These are phyloP conservation scores for Propithecus perrieri DNA, from an alignment of 2,797 vertebrate genomes.

Conservation along the genomic window DNA sequence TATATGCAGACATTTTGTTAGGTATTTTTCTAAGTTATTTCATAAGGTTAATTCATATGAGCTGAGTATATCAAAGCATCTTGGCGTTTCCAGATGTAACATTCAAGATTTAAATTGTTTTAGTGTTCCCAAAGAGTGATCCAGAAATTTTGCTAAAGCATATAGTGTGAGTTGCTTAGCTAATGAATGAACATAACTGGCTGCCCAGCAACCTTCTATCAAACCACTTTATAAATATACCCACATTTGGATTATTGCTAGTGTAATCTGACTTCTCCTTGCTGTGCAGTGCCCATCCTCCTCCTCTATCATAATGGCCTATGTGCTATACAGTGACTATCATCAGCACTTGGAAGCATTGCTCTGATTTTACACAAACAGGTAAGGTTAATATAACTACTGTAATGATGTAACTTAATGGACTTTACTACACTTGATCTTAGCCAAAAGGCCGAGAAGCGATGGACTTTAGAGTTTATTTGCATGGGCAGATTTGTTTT, in stretches of 20 bases:
- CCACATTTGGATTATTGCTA: not conserved
- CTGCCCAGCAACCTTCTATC: not conserved
- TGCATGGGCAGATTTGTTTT: constrained; percentile 46
- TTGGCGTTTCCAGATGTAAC: not conserved
- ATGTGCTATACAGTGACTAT: not conserved
- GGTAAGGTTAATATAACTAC: not conserved
- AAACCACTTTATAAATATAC: not conserved
- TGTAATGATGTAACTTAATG: constrained; percentile 6
- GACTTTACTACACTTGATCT: not conserved
- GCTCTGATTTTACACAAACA: constrained; percentile 21
- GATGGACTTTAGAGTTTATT: constrained; percentile 47
- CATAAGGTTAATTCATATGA: not conserved
- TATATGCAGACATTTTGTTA: not conserved
- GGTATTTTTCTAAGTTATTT: constrained; percentile 42
- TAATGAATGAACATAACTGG: not conserved
- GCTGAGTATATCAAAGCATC: not conserved
- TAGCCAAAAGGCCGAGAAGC: too few species aligned
- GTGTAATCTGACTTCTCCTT: not conserved
- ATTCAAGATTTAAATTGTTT: constrained; percentile 21
- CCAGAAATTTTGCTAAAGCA: not conserved
- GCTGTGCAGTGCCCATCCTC: not conserved
- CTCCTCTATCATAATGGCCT: not conserved
- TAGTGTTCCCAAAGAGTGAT: not conserved
- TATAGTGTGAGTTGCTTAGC: not conserved
- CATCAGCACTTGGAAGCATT: not conserved